A percentile compares a stretch with the other conserved stretches of the same genome.
Evolutionary conservation across 2,888 invertebrate genomes (phyloP).

Genomic region (Acleris laterana): DNA sequence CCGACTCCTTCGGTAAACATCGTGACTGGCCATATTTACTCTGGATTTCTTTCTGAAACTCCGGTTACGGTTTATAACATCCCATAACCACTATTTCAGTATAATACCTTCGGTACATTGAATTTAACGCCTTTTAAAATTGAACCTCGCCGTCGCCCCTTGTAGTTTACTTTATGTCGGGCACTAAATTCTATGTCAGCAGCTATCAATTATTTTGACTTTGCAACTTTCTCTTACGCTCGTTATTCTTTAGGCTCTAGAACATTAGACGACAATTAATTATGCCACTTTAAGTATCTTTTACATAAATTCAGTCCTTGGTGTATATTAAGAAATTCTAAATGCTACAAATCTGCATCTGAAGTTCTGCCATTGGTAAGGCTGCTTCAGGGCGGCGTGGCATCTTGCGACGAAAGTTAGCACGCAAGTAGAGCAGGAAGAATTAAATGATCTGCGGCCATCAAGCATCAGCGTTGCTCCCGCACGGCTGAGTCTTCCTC

Average conservation of each 20-base stretch:
- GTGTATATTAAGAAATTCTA: too few species aligned
- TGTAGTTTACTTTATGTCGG: constrained; percentile 27
- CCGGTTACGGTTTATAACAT: constrained; percentile 49
- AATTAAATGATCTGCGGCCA: constrained; percentile 48
- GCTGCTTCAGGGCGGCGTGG: not conserved
- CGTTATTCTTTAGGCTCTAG: not conserved
- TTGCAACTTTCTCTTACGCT: constrained; percentile 7
- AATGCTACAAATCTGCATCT: too few species aligned
- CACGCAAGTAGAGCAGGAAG: constrained; percentile 53
- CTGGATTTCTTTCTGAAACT: constrained; percentile 52
- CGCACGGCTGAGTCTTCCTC: constrained; percentile 52
- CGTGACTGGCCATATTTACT: constrained; percentile 64
- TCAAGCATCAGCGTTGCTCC: constrained; percentile 53
- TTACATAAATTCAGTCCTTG: too few species aligned
- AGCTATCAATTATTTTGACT: constrained; percentile 23
- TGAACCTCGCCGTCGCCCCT: constrained; percentile 11
- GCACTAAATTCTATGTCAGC: constrained; percentile 22
- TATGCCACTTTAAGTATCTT: too few species aligned
- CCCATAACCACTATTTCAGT: constrained; percentile 36
- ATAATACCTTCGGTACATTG: constrained; percentile 24
- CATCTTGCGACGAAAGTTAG: not conserved
- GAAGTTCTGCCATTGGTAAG: not conserved
- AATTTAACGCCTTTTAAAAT: constrained; percentile 31
- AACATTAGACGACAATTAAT: not conserved
- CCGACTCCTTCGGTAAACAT: constrained; percentile 53